Percentiles rank a stretch among this genome's conserved stretches.
phyloP scores from a whole-genome alignment of 37 sponge, comb jelly and placozoan species.

The Haliclona indistincta region DNA sequence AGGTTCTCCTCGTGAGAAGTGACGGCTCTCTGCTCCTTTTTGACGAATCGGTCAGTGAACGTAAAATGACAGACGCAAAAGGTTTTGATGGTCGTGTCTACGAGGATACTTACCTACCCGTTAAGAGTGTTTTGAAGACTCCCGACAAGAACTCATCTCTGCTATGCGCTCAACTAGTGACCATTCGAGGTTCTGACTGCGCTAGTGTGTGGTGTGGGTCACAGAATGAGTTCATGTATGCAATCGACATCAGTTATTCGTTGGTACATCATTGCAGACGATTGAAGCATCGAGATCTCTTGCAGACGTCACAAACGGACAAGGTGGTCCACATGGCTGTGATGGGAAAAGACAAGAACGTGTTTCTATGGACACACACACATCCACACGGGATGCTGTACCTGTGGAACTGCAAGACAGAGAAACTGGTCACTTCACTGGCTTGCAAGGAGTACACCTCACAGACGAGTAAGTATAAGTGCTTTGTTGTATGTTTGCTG shows the following conservation, averaged over 20 bases:
- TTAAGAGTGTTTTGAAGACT: conserved; percentile 52
- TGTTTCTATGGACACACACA: no score
- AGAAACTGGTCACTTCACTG: no score
- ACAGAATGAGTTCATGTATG: conserved; percentile 35
- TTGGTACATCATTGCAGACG: conserved; percentile 31
- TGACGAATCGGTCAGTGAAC: conserved; percentile 45
- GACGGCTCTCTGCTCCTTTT: conserved; percentile 71
- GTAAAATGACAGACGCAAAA: conserved; percentile 36
- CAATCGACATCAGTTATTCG: conserved; percentile 21
- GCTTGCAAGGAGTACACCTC: no score
- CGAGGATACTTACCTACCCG: conserved; percentile 61
- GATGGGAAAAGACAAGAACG: no score
- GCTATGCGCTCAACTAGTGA: conserved; percentile 11
- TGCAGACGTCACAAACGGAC: no score
- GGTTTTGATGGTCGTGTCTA: conserved; percentile 50
- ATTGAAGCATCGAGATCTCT: no score
- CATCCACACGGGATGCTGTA: no score
- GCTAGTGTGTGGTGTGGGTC: conserved; percentile 51
- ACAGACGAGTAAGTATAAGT: no score
- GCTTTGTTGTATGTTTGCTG: no score
- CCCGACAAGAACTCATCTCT: conserved; percentile 30
- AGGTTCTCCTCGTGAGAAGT: conserved; percentile 50
- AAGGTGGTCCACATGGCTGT: no score
- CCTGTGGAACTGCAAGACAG: no score
- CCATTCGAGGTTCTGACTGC: not conserved